Evolutionary conservation across 2,888 invertebrate genomes (phyloP).

Genomic region (Laspeyria flexula): DNA sequence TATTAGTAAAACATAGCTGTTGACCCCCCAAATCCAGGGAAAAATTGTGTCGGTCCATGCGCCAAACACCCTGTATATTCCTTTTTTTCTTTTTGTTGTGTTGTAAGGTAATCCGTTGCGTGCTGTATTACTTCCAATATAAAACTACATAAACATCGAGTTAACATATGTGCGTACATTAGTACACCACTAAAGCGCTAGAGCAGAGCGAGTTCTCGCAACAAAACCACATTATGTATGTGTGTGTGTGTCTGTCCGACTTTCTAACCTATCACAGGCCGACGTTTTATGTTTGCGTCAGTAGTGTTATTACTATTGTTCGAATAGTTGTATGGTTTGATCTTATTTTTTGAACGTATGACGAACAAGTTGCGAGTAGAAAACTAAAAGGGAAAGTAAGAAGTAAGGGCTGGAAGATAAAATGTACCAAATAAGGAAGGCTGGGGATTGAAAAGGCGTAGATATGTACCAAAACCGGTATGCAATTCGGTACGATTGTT

Average conservation of each 20-base stretch:
- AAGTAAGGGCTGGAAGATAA: slow-evolving; percentile 12
- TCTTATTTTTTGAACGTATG: slow-evolving; percentile 37
- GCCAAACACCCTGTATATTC: too few species aligned
- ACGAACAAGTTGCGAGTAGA: slow-evolving; percentile 10
- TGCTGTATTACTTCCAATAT: slow-evolving; percentile 27
- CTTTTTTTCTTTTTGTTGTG: slow-evolving; percentile 8
- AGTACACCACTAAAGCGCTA: slow-evolving; percentile 65
- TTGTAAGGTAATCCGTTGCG: slow-evolving; percentile 9
- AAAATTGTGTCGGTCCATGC: too few species aligned
- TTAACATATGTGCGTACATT: slow-evolving; percentile 56
- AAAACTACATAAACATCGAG: slow-evolving; percentile 34
- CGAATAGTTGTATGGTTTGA: slow-evolving; percentile 36
- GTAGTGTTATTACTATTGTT: slow-evolving; percentile 58
- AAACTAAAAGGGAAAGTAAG: slow-evolving; percentile 37
- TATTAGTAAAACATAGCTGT: too few species aligned
- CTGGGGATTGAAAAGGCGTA: slow-evolving; percentile 2
- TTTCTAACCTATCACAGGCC: slow-evolving; percentile 58
- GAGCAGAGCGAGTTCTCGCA: slow-evolving; percentile 68
- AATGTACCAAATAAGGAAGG: slow-evolving; percentile 20
- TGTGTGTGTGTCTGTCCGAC: slow-evolving; percentile 59
- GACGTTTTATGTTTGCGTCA: slow-evolving; percentile 47
- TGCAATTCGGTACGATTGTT: slow-evolving; percentile 10
- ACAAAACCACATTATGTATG: slow-evolving; percentile 63
- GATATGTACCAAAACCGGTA: slow-evolving; percentile 16
- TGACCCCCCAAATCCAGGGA: too few species aligned